Percentiles rank a stretch among this genome's conserved stretches.
Evolutionary conservation across 2,888 invertebrate genomes (phyloP).

Genomic region (Erebia palarica): DNA sequence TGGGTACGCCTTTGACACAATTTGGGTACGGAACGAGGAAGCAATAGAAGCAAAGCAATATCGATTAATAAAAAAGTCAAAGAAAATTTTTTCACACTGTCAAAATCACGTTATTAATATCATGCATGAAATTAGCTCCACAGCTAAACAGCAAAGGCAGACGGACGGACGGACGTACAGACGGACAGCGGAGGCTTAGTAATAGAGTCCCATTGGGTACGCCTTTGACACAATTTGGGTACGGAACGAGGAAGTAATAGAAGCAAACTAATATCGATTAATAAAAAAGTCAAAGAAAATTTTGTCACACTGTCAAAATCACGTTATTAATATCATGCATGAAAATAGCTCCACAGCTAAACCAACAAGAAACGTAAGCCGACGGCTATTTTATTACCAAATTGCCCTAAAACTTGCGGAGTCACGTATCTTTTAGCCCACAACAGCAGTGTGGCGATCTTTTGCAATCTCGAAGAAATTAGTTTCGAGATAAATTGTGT

Average conservation of each 20-base stretch:
- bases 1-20: no score
- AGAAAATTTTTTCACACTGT: neutral
- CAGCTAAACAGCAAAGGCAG: neutral
- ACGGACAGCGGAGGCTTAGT: no score
- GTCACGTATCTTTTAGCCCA: slow-evolving; percentile 37
- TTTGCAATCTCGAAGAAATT: slow-evolving; percentile 36
- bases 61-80: no score
- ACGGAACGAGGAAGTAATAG: no score
- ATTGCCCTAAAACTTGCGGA: slow-evolving; percentile 36
- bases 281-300: neutral
- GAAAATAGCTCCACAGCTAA: slow-evolving; percentile 1
- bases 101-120: neutral
- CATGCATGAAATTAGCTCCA: neutral
- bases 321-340: neutral
- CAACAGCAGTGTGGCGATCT: slow-evolving; percentile 27
- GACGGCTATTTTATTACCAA: slow-evolving; percentile 31
- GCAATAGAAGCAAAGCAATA: no score
- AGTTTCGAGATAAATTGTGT: slow-evolving; percentile 36
- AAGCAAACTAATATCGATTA: no score
- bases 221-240: no score
- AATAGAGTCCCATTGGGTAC: no score
- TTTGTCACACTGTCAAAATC: neutral
- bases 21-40: no score
- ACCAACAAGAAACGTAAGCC: slow-evolving; percentile 11
- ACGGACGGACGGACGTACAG: no score